Evolutionary conservation across 2,797 vertebrate genomes (phyloP).

Genomic region (Hemitrygon akajei): DNA sequence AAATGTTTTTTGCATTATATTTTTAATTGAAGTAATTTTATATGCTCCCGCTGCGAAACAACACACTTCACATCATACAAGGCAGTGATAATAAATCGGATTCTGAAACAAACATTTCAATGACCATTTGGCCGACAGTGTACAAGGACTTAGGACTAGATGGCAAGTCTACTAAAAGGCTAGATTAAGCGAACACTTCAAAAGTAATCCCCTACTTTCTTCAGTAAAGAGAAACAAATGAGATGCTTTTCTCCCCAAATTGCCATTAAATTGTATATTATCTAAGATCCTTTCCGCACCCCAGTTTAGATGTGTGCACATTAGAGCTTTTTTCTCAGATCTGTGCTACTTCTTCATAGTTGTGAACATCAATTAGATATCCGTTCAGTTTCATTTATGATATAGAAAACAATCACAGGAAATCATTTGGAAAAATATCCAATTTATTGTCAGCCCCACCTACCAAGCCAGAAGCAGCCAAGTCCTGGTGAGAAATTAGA

Average conservation of each 20-base stretch:
- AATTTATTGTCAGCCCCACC: neutral
- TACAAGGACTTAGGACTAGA: neutral
- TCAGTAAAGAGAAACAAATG: neutral
- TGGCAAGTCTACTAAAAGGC: too few relatives aligned
- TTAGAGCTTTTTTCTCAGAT: neutral
- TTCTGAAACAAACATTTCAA: neutral
- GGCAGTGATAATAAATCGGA: too few relatives aligned
- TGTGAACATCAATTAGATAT: neutral
- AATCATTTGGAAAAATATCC: neutral
- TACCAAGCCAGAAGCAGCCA: neutral
- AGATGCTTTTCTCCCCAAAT: neutral
- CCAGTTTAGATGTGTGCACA: neutral
- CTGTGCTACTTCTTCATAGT: neutral
- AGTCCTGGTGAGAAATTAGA: too few relatives aligned
- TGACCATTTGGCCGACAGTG: neutral
- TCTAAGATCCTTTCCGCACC: neutral
- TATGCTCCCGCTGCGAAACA: too few relatives aligned
- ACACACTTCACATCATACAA: too few relatives aligned
- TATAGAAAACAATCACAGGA: conserved; percentile 6
- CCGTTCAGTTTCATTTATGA: neutral
- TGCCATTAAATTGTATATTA: neutral
- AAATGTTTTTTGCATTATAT: too few relatives aligned
- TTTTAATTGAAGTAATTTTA: too few relatives aligned
- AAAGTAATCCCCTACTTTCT: neutral
- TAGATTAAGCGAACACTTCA: too few relatives aligned